phyloP scores from a whole-genome alignment of 2,797 vertebrate species.

The Artibeus lituratus region DNA sequence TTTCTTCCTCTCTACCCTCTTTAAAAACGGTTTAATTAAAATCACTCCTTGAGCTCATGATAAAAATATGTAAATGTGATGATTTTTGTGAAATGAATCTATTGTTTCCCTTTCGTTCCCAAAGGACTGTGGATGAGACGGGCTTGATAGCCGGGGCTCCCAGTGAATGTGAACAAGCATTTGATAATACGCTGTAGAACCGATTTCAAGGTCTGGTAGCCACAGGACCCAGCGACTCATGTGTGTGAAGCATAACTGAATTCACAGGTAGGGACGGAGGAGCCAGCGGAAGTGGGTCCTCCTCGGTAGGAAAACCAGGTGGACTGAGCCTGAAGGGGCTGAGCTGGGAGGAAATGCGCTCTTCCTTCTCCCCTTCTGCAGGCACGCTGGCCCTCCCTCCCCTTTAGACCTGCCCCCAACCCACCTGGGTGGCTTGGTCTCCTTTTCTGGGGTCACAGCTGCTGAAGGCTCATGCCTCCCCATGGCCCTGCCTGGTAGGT shows the following conservation, averaged over 20 bases:
- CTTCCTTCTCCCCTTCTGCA: fast-evolving
- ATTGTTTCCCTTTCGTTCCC: slow-evolving; percentile 70
- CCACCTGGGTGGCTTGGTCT: too few species aligned
- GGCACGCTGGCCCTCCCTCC: fast-evolving
- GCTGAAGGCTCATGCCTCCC: fast-evolving
- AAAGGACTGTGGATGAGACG: slow-evolving; percentile 53
- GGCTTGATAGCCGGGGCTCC: slow-evolving; percentile 37
- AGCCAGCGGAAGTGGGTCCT: fast-evolving
- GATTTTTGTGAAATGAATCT: slow-evolving; percentile 73
- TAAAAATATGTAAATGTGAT: slow-evolving; percentile 77
- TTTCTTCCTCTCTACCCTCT: slow-evolving; percentile 65
- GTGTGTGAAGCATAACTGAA: neutral
- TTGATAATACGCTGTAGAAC: slow-evolving; percentile 26
- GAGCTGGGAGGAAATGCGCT: neutral
- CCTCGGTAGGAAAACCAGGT: neutral
- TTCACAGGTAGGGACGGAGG: neutral
- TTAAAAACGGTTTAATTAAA: slow-evolving; percentile 76
- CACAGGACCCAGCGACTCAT: slow-evolving; percentile 13
- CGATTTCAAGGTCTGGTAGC: slow-evolving; percentile 72
- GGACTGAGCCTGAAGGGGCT: neutral
- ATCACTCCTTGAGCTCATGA: slow-evolving; percentile 72
- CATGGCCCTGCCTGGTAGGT: fast-evolving
- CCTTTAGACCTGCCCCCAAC: fast-evolving
- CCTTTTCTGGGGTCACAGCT: neutral
- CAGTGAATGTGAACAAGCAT: slow-evolving; percentile 64